These are phyloP conservation scores for Cheirogaleus major DNA, from an alignment of 2,797 vertebrate genomes.

Conservation along the genomic window DNA sequence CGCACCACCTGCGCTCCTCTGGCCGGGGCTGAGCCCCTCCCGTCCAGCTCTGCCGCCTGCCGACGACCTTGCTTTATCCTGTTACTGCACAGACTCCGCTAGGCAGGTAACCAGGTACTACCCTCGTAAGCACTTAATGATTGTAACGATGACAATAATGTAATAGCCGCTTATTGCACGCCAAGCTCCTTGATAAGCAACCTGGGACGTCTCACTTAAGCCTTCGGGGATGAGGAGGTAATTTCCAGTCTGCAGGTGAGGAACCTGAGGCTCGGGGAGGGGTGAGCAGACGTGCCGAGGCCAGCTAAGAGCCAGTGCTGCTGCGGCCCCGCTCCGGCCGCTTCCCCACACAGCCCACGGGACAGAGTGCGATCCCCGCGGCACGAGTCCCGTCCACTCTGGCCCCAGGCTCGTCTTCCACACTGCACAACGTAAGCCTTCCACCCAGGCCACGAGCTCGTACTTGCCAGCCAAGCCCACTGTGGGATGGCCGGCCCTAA, in stretches of 20 bases:
- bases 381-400: neutral
- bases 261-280: neutral
- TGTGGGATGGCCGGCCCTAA: neutral
- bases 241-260: neutral
- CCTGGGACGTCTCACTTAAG: neutral
- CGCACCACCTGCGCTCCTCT: neutral
- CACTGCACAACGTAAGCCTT: neutral
- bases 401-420: neutral
- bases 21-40: no score
- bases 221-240: neutral
- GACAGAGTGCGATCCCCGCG: neutral
- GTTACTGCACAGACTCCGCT: neutral
- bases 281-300: neutral
- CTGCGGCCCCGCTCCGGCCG: neutral
- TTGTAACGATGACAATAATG: neutral
- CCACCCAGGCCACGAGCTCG: rapidly evolving
- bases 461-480: neutral
- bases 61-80: neutral
- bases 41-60: no score
- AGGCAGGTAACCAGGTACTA: neutral
- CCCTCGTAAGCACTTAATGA: neutral
- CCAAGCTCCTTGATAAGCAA: neutral
- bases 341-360: neutral
- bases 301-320: neutral
- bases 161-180: neutral